Conservation (phyloP, 2,113 vertebrate genomes). For the Perca fluviatilis region DNA sequence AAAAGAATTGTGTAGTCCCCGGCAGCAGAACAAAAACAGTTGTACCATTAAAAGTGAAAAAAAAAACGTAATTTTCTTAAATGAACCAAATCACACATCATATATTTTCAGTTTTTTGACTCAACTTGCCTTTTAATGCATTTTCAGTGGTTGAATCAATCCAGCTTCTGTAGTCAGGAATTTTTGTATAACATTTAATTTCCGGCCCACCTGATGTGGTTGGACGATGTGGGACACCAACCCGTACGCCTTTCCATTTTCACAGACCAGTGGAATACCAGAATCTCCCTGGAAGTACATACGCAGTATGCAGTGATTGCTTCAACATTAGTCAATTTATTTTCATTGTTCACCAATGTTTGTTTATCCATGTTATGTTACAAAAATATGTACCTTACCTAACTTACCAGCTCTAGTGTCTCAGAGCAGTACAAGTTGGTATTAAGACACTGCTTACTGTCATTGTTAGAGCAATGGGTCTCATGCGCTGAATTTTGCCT, state of each 20-base stretch:
- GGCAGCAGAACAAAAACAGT: no score
- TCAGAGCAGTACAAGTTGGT: no score
- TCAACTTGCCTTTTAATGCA: neutral
- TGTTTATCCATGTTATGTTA: no score
- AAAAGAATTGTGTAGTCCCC: no score
- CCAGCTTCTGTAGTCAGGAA: conserved; percentile 79
- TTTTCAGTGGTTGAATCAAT: conserved; percentile 57
- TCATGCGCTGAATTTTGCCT: conserved; percentile 55
- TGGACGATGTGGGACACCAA: conserved; percentile 69
- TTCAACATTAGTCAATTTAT: no score
- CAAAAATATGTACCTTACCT: no score
- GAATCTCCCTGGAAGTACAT: conserved; percentile 88
- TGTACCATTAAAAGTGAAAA: neutral
- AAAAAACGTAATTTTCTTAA: neutral
- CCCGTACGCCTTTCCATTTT: conserved; percentile 74
- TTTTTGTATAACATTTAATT: conserved; percentile 75
- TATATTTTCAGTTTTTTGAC: neutral
- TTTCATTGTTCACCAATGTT: no score
- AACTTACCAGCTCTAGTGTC: no score
- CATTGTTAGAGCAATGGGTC: conserved; percentile 33
- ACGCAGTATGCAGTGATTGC: neutral
- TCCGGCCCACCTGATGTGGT: fast-evolving
- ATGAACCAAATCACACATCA: neutral
- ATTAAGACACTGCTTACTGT: no score
- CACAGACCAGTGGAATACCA: conserved; percentile 87